A percentile compares a stretch with the other conserved stretches of the same genome.
Conservation (phyloP, 2,888 invertebrate genomes). For the Bhutanitis thaidina region DNA sequence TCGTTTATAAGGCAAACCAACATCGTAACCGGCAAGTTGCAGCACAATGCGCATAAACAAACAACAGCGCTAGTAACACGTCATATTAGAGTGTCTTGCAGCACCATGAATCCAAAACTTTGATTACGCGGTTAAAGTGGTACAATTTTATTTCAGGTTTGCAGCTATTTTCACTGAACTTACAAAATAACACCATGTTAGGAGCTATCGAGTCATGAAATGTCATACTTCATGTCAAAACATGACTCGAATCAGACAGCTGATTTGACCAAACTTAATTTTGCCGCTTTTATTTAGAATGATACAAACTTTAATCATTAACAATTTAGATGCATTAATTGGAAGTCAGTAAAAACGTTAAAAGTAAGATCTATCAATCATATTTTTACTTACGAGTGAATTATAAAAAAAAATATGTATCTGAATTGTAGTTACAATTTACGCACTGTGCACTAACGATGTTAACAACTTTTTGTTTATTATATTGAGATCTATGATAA, state of each 20-base stretch:
- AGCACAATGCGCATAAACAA: conserved; percentile 33
- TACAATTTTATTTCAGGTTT: conserved; percentile 19
- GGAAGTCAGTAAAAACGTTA: too few relatives aligned
- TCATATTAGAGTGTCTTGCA: conserved; percentile 5
- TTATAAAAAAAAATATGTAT: too few relatives aligned
- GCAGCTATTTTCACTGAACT: conserved; percentile 1
- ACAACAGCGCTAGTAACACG: conserved; percentile 19
- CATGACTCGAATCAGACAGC: not conserved
- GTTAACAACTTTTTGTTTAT: too few relatives aligned
- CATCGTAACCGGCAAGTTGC: conserved; percentile 40
- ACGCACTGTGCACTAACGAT: too few relatives aligned
- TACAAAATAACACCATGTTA: not conserved
- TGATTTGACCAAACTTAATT: not conserved
- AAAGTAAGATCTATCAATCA: too few relatives aligned
- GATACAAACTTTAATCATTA: too few relatives aligned
- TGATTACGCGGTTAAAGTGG: conserved; percentile 13
- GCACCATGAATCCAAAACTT: conserved; percentile 8
- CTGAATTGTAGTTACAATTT: too few relatives aligned
- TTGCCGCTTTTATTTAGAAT: too few relatives aligned
- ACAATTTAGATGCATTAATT: too few relatives aligned
- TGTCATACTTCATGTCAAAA: conserved; percentile 6
- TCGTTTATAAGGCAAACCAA: conserved; percentile 61
- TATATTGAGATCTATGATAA: too few relatives aligned
- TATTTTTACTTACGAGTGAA: too few relatives aligned
- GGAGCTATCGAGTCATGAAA: not conserved